Base-by-base conservation (phyloP, 2,797 vertebrate genomes). In the Perdix hodgsoniae region DNA sequence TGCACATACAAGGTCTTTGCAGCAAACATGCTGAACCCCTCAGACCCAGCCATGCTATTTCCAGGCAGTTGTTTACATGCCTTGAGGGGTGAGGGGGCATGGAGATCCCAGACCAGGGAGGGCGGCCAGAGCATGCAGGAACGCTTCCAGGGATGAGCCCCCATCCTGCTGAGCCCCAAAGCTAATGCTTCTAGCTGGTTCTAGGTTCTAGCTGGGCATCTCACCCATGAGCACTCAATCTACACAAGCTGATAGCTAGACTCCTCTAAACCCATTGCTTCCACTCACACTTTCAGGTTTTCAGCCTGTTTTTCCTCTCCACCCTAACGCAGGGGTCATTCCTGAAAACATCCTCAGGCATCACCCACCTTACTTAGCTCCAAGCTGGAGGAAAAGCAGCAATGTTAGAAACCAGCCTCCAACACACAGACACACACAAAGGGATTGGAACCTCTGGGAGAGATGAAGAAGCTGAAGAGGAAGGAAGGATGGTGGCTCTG, bases 11-110 rank as follows among this genome's bases (percentile, higher is more conserved):
- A 35, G 50, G 6, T 40, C 31, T 63, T 64, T 72, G 47, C 33
- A 60, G 56, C 8, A 29, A n/a, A 44, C 21, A 22, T 11, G 23
- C 50, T 3, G 27, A 73, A 59, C n/a, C 54, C 37, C 42, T 18
- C 42, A 59, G 61, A 3, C 2, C 40, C 72, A 54, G 39, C 50
- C 91, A 73, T 33, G n/a, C 14, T 22, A 5, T 17, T 42, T 76
- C 40, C 45, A n/a, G 60, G n/a, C 1, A 1, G 44, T 31, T 64
- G 47, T 0, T 0, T 12, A 40, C 0, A 0, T 39, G 31, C 24
- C 31, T 31, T 2, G 1, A 6, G 22, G 70, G 35, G 21, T 50
- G 56, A 35, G 31, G 44, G 70, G 44, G 57, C 11, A 33, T 0
- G 1, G 49, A 66, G 49, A 67, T 1, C 19, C 26, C 71, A 66